Evolutionary conservation across 2,888 invertebrate species (phyloP).

Genomic region (Scrobipalpa costella): DNA sequence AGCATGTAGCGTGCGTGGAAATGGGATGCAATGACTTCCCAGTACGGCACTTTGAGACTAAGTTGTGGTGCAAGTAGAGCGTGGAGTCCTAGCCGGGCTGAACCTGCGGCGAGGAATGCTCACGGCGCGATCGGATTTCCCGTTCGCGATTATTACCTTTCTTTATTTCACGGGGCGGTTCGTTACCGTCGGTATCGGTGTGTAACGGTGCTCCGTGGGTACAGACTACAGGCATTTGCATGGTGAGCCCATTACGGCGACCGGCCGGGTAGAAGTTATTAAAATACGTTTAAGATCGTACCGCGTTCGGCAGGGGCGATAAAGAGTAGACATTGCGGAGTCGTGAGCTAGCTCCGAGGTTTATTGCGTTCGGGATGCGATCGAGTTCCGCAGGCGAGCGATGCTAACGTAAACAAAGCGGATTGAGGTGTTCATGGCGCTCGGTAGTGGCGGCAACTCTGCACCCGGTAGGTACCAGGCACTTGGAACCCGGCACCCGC

Average conservation of each 20-base stretch:
- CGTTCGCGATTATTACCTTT: conserved; percentile 71
- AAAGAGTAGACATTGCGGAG: conserved; percentile 71
- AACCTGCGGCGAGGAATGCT: conserved; percentile 46
- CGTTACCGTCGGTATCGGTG: conserved; percentile 65
- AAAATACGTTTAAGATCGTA: conserved; percentile 75
- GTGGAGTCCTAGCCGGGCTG: conserved; percentile 47
- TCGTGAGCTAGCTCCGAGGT: conserved; percentile 73
- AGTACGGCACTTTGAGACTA: conserved; percentile 35
- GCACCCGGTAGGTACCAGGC: conserved; percentile 50
- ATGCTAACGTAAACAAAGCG: conserved; percentile 66
- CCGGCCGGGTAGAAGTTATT: conserved; percentile 72
- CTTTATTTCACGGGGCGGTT: conserved; percentile 72
- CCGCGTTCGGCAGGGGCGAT: conserved; percentile 67
- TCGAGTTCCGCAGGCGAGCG: conserved; percentile 57
- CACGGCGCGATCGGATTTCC: conserved; percentile 69
- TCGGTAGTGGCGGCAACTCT: conserved; percentile 43
- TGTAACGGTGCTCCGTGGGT: conserved; percentile 67
- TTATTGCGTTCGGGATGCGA: conserved; percentile 74
- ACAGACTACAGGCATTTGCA: conserved; percentile 70
- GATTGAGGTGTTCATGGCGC: conserved; percentile 65
- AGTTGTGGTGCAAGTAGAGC: conserved; percentile 49
- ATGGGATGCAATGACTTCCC: conserved; percentile 8
- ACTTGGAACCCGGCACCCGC: conserved; percentile 36
- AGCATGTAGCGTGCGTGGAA: not conserved
- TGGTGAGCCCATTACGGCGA: conserved; percentile 71